Evolutionary conservation across 2,797 vertebrate species (phyloP).

Genomic region (Paguma larvata): DNA sequence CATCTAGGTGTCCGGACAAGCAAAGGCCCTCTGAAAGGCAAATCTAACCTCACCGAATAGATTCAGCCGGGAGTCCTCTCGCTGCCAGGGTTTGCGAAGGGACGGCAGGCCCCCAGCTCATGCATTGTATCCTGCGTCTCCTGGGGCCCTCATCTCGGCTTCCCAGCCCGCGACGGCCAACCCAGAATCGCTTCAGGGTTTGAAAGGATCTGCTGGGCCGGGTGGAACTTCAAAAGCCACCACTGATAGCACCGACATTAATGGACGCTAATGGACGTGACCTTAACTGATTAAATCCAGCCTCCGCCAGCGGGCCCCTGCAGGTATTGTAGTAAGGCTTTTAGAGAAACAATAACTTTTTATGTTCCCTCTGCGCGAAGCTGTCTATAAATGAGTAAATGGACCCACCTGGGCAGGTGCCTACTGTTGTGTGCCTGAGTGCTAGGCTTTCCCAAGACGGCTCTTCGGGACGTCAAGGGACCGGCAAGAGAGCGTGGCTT

Average conservation of each 20-base stretch:
- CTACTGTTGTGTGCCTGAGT: neutral
- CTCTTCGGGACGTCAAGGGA: neutral
- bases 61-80: neutral
- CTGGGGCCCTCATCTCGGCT: neutral
- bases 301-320: neutral
- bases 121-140: neutral
- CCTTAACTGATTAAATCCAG: slow-evolving; percentile 50
- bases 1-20: neutral
- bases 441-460: neutral
- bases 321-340: neutral
- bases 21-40: neutral
- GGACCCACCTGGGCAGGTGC: neutral
- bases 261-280: slow-evolving; percentile 45
- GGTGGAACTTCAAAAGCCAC: neutral
- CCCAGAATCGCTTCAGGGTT: slow-evolving; percentile 15
- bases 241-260: neutral
- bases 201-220: slow-evolving; percentile 47
- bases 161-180: neutral
- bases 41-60: neutral
- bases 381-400: neutral
- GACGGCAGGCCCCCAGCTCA: neutral
- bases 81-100: neutral
- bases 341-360: slow-evolving; percentile 12
- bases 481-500: neutral
- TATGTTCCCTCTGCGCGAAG: neutral